phyloP scores from a whole-genome alignment of 2,888 invertebrate species.

The Conistra vaccinii region DNA sequence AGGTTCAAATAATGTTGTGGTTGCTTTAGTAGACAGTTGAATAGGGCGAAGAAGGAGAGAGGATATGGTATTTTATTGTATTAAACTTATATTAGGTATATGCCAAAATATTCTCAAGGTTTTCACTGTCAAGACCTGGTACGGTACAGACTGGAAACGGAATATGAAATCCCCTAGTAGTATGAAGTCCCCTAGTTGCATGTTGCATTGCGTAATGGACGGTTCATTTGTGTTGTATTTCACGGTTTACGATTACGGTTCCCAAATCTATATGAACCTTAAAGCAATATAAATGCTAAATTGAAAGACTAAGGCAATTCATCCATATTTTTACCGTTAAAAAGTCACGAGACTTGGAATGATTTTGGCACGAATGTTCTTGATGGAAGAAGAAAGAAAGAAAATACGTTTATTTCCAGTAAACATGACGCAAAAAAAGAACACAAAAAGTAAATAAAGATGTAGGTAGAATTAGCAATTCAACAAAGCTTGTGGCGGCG shows the following conservation, averaged over 20 bases:
- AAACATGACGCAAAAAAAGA: too few relatives aligned
- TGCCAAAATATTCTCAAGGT: not conserved
- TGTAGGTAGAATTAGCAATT: too few relatives aligned
- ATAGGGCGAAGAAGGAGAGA: not conserved
- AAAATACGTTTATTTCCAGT: too few relatives aligned
- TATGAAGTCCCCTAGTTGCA: not conserved
- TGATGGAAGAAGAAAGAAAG: not conserved
- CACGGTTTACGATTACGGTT: not conserved
- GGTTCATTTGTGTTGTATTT: not conserved
- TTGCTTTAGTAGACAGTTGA: constrained; percentile 1
- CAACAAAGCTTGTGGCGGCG: constrained; percentile 5
- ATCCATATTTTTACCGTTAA: not conserved
- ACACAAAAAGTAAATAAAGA: too few relatives aligned
- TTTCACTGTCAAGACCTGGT: not conserved
- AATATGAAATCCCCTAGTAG: too few relatives aligned
- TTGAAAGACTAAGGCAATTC: not conserved
- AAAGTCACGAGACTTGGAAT: not conserved
- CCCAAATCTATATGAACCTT: not conserved
- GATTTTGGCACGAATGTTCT: constrained; percentile 3
- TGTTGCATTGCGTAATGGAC: not conserved
- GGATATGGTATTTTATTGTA: not conserved
- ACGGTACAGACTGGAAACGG: too few relatives aligned
- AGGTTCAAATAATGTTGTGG: constrained; percentile 13
- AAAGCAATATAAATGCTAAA: not conserved
- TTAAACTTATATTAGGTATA: too few relatives aligned